Percentiles rank a stretch among this genome's conserved stretches.
phyloP scores from a whole-genome alignment of 2,113 vertebrate genomes.

The Apteryx mantelli region DNA sequence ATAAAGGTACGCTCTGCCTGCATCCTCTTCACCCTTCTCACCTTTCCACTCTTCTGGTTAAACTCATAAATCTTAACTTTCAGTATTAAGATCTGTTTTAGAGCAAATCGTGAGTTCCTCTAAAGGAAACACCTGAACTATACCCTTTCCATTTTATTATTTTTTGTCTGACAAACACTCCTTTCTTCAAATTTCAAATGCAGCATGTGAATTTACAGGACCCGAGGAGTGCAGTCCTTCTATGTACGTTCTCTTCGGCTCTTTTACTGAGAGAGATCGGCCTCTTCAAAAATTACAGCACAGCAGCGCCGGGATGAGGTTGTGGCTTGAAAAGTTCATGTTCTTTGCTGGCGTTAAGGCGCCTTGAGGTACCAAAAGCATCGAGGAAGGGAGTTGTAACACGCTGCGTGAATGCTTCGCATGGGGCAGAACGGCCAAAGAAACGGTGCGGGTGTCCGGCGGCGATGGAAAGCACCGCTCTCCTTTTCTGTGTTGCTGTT shows the following conservation, averaged over 20 bases:
- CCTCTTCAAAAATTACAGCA: not conserved
- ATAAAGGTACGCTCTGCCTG: not conserved
- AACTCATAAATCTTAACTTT: not conserved
- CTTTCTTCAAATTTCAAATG: not conserved
- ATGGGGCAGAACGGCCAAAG: not conserved
- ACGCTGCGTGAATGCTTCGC: not conserved
- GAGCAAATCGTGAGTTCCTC: not conserved
- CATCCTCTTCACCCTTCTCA: not conserved
- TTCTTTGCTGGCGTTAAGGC: not conserved
- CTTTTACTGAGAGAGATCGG: not conserved
- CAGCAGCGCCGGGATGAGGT: not conserved
- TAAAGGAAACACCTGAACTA: not conserved
- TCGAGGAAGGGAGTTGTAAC: not conserved
- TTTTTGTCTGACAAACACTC: not conserved
- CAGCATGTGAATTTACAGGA: not conserved
- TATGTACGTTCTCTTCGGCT: fast-evolving
- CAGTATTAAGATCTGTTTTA: not conserved
- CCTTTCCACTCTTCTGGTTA: not conserved
- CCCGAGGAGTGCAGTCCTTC: not conserved
- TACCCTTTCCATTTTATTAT: not conserved
- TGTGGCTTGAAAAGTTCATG: not conserved
- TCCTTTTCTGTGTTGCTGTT: not conserved
- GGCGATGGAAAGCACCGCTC: not conserved
- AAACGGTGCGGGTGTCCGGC: not conserved
- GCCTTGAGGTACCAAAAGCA: not conserved